Conservation (phyloP, 53 echinoderm and acorn worm species). For the Patiria pectinifera region DNA sequence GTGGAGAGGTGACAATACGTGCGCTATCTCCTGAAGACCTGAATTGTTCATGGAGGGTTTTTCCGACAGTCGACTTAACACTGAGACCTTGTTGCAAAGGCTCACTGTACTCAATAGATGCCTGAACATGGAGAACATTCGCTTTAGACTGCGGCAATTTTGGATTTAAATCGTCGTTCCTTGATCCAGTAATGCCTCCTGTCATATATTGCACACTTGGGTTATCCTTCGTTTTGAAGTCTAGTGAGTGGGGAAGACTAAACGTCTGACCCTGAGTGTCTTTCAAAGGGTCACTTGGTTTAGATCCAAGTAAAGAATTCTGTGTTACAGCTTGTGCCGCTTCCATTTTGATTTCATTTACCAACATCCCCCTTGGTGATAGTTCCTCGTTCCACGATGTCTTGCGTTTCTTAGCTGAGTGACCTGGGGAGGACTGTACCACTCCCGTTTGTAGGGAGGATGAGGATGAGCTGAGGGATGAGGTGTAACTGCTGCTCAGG, state of each 20-base stretch:
- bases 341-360: neutral
- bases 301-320: neutral
- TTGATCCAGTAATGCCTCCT: neutral
- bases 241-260: neutral
- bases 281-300: neutral
- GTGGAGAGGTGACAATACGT: neutral
- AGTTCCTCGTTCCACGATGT: constrained; percentile 72
- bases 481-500: constrained; percentile 81
- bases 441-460: constrained; percentile 68
- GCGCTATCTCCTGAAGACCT: neutral
- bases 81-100: neutral
- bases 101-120: neutral
- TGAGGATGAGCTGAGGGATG: constrained; percentile 77
- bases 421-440: constrained; percentile 25
- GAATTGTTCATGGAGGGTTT: neutral
- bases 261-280: neutral
- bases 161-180: neutral
- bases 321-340: neutral
- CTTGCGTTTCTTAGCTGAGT: constrained; percentile 23
- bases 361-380: neutral
- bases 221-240: neutral
- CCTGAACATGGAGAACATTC: constrained; percentile 11
- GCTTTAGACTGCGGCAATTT: neutral
- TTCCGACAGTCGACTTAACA: neutral
- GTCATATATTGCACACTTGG: constrained; percentile 10